Percentiles rank a stretch among this genome's conserved stretches.
These are phyloP conservation scores for Steinernema feltiae DNA, from an alignment of 1,140 invertebrate species.

Conservation along the genomic window DNA sequence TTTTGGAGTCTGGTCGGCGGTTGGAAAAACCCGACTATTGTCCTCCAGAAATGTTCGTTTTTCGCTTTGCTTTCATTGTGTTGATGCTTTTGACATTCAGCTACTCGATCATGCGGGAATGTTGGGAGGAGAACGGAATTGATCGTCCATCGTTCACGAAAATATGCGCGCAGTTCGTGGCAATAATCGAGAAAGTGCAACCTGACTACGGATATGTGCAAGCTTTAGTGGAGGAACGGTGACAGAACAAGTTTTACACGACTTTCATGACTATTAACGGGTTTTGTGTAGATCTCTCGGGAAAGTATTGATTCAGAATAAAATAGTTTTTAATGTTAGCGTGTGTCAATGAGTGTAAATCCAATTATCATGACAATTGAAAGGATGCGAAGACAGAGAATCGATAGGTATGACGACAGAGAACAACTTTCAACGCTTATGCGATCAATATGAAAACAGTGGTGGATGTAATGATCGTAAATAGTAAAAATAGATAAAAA, in stretches of 20 bases:
- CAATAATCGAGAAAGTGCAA: not conserved
- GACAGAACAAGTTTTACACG: no score
- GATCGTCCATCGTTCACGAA: not conserved
- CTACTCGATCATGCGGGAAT: not conserved
- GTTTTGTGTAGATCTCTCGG: not conserved
- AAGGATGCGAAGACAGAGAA: not conserved
- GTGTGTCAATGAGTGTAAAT: not conserved
- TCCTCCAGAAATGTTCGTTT: not conserved
- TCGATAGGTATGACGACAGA: not conserved
- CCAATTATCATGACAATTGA: not conserved
- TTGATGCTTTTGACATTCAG: not conserved
- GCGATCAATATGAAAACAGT: no score
- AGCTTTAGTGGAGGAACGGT: not conserved
- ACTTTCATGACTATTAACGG: not conserved
- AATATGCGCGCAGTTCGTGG: not conserved
- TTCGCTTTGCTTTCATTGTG: not conserved
- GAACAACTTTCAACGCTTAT: no score
- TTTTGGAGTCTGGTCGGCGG: not conserved
- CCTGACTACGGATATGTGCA: slow-evolving; percentile 5
- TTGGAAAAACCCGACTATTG: not conserved
- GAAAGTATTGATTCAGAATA: not conserved
- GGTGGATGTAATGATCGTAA: not conserved
- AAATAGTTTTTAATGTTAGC: not conserved
- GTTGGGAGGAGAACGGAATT: not conserved
- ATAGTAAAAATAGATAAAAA: no score